Conservation (phyloP, 2,113 vertebrate genomes). For the Murina feae region DNA sequence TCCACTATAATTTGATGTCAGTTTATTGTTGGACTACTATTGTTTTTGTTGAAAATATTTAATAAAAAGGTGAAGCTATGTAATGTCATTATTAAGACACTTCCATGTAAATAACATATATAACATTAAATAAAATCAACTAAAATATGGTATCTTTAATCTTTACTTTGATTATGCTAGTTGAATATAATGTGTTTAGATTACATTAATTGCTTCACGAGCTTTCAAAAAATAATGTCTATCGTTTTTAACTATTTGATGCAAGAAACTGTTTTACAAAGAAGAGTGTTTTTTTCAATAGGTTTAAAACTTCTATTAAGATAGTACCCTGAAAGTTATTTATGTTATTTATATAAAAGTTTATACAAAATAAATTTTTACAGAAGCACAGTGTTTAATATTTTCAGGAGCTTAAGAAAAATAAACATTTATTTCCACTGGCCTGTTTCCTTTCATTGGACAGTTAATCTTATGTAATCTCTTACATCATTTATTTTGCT, state of each 20-base stretch:
- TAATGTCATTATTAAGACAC: not conserved
- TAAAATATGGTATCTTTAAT: not conserved
- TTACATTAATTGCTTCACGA: not conserved
- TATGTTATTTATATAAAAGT: not conserved
- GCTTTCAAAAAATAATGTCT: not conserved
- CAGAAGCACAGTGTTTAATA: not conserved
- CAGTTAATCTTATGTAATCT: not conserved
- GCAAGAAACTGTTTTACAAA: not conserved
- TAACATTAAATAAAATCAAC: not conserved
- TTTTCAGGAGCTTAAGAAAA: not conserved
- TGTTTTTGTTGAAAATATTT: not conserved
- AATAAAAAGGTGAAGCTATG: not conserved
- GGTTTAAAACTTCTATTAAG: not conserved
- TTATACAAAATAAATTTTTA: not conserved
- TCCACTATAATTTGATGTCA: not conserved
- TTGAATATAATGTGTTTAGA: not conserved
- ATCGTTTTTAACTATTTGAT: not conserved
- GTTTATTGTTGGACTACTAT: not conserved
- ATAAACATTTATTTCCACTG: not conserved
- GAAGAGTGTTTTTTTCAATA: not conserved
- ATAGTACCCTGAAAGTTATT: not conserved
- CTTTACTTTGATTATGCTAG: not conserved
- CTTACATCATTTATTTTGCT: conserved; percentile 6
- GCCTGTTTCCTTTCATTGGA: not conserved
- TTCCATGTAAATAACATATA: not conserved